phyloP scores from a whole-genome alignment of 2,113 vertebrate genomes.

The Rattus norvegicus region GRCr8 NC_086026.1:68466501-68467000 shows the following conservation, averaged over 20 bases:
- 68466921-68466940: background rate
- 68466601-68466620: background rate
- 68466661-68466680: background rate
- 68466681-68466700: background rate
- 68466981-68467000: background rate
- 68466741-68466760: background rate
- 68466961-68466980: background rate
- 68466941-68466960: background rate
- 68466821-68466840: background rate
- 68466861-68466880: background rate
- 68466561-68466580: background rate
- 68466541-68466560: background rate
- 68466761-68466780: background rate
- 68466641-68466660: background rate
- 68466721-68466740: background rate
- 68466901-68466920: background rate
- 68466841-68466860: background rate
- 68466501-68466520: background rate
- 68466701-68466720: background rate
- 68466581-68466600: background rate
- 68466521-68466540: background rate
- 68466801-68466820: background rate
- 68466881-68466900: background rate
- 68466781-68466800: background rate
- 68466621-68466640: background rate